Evolutionary conservation across 2,113 vertebrate genomes (phyloP).

Genomic region (Myotis davidii): DNA sequence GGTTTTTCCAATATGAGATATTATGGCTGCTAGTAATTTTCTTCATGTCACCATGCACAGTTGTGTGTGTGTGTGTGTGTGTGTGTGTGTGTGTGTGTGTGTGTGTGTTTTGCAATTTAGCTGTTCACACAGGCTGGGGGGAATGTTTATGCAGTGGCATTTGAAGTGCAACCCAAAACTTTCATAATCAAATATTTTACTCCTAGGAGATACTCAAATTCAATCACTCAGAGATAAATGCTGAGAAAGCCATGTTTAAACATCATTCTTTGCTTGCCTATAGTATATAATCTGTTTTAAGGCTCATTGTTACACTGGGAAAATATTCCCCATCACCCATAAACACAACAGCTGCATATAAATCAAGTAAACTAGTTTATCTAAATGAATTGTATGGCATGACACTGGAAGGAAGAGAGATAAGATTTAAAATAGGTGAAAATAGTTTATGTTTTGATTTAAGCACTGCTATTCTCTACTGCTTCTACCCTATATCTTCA

Average conservation of each 20-base stretch:
- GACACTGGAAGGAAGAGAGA: conserved; percentile 13
- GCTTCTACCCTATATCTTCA: neutral
- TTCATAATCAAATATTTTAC: conserved; percentile 81
- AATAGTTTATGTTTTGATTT: neutral
- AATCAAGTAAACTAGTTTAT: conserved; percentile 78
- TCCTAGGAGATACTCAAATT: conserved; percentile 82
- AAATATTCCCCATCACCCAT: conserved; percentile 76
- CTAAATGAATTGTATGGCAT: conserved; percentile 76
- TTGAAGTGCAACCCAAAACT: conserved; percentile 76
- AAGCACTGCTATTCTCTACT: neutral
- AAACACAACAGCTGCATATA: conserved; percentile 77
- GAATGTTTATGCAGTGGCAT: conserved; percentile 57
- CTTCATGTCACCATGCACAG: neutral
- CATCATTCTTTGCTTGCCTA: conserved; percentile 79
- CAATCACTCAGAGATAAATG: conserved; percentile 77
- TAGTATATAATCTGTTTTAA: conserved; percentile 80
- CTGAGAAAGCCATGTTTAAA: conserved; percentile 84
- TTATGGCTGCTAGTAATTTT: neutral
- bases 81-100: neutral
- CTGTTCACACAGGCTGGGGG: conserved; percentile 52
- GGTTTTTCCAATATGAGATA: neutral
- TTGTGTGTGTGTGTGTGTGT: neutral
- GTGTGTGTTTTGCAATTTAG: neutral
- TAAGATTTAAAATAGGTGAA: conserved; percentile 66
- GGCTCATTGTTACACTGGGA: conserved; percentile 75